Conservation (phyloP, 2,797 vertebrate genomes). For the Balearica regulorum region DNA sequence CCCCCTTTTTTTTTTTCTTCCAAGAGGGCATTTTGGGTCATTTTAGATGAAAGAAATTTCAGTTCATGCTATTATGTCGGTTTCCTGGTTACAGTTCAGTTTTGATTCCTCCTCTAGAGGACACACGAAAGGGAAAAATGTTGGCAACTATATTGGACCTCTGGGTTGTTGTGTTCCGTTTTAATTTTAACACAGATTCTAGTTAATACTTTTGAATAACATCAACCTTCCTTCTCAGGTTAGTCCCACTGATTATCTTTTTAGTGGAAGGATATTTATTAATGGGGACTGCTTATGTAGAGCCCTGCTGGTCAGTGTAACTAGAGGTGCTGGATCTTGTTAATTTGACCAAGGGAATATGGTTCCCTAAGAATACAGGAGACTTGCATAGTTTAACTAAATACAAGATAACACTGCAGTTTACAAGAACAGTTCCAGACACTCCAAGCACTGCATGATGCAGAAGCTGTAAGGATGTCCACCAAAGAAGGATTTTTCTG, state of each 20-base stretch:
- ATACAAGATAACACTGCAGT: background rate
- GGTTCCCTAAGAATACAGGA: background rate
- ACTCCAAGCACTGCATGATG: background rate
- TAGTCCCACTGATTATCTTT: background rate
- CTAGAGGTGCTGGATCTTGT: background rate
- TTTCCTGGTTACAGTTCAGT: constrained; percentile 25
- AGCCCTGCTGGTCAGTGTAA: background rate
- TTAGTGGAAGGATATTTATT: background rate
- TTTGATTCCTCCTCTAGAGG: background rate
- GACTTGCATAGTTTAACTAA: background rate
- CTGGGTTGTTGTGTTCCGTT: background rate
- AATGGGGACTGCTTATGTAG: background rate
- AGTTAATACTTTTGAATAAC: background rate
- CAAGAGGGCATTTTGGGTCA: constrained; percentile 31
- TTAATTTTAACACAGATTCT: background rate
- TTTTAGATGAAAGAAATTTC: constrained; percentile 39
- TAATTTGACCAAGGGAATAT: background rate
- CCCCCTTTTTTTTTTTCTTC: background rate
- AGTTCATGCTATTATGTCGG: background rate
- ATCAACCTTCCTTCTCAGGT: background rate
- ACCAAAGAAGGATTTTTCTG: background rate
- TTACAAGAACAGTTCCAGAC: background rate
- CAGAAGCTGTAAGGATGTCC: background rate
- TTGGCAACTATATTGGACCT: background rate
- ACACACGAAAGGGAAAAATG: background rate